phyloP scores from a whole-genome alignment of 2,797 vertebrate genomes.

The Hoplostethus atlanticus region DNA sequence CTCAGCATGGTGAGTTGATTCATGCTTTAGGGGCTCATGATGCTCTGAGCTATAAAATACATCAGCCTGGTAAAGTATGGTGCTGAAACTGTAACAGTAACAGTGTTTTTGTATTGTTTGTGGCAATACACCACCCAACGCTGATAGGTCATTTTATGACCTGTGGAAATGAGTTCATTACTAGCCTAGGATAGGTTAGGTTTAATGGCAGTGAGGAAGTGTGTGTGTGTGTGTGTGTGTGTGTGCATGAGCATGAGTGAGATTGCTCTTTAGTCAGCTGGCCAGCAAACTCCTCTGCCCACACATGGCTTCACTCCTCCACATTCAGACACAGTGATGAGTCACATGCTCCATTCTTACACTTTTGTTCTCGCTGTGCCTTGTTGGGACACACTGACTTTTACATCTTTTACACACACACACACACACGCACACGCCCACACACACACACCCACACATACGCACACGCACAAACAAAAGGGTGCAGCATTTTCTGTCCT shows the following conservation, averaged over 20 bases:
- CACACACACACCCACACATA: conserved; percentile 14
- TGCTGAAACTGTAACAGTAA: neutral
- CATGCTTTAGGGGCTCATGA: neutral
- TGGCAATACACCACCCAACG: neutral
- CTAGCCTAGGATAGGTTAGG: neutral
- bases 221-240: neutral
- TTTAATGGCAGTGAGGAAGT: neutral
- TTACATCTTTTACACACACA: conserved; percentile 44
- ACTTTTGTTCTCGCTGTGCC: conserved; percentile 81
- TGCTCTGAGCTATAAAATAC: neutral
- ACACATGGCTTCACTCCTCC: conserved; percentile 86
- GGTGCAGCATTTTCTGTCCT: conserved; percentile 26
- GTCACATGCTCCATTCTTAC: conserved; percentile 85
- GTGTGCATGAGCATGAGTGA: conserved; percentile 46
- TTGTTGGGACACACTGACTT: conserved; percentile 77
- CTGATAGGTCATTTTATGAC: neutral
- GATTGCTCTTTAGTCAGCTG: conserved; percentile 79
- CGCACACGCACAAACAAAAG: conserved; percentile 24
- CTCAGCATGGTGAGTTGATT: neutral
- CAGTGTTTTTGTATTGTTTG: neutral
- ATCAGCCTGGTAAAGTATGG: neutral
- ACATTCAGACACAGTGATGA: conserved; percentile 84
- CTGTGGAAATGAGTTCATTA: neutral
- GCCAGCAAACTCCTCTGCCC: conserved; percentile 82
- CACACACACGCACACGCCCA: conserved; percentile 26